These are phyloP conservation scores for Lophotriccus pileatus DNA, from an alignment of 2,797 vertebrate genomes.

Conservation along the genomic window DNA sequence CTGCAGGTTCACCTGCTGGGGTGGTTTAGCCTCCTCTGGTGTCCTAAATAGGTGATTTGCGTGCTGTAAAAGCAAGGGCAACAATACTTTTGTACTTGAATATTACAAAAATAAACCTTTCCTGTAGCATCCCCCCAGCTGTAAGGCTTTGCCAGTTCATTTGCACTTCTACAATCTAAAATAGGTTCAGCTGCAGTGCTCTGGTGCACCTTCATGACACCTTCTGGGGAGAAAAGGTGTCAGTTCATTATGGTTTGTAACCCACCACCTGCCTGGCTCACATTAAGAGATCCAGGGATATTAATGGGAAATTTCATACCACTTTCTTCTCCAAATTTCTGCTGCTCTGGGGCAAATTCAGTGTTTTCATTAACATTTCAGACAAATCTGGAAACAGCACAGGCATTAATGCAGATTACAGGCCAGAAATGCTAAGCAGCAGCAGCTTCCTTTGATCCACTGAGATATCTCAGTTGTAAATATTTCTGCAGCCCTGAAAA, in stretches of 20 bases:
- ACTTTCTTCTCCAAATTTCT: constrained; percentile 1
- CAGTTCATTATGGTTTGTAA: neutral
- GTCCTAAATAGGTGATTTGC: neutral
- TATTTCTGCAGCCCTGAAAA: constrained; percentile 16
- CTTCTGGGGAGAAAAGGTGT: neutral
- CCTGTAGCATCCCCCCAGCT: neutral
- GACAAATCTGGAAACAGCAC: constrained; percentile 48
- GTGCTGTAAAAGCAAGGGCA: neutral
- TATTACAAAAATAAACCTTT: neutral
- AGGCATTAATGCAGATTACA: constrained; percentile 45
- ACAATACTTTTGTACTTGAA: neutral
- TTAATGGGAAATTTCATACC: neutral
- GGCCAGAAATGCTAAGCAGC: constrained; percentile 43
- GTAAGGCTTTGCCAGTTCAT: neutral
- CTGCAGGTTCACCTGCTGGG: fast-evolving
- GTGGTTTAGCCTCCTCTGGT: neutral
- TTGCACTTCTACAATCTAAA: neutral
- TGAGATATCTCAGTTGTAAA: constrained; percentile 16
- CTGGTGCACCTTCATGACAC: neutral
- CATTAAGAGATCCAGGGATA: neutral
- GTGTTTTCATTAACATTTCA: constrained; percentile 56
- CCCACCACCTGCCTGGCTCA: neutral
- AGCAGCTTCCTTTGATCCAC: constrained; percentile 47
- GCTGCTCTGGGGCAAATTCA: constrained; percentile 43
- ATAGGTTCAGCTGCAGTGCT: neutral